Conservation (phyloP, 2,888 invertebrate species). For the Cephonodes hylas region DNA sequence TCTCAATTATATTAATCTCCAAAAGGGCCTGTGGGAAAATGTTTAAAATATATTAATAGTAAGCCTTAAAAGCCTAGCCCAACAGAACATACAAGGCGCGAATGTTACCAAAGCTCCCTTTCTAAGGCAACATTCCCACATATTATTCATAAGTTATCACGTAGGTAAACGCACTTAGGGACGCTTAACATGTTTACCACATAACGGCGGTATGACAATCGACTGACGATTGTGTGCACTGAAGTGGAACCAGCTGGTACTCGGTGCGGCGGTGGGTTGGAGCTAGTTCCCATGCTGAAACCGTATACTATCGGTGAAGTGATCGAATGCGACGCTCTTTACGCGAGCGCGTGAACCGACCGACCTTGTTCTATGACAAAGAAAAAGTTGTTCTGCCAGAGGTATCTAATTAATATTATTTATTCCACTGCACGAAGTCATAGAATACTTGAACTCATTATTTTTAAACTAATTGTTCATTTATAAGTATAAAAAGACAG, state of each 20-base stretch:
- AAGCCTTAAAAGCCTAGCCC: too few species aligned
- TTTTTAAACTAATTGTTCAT: too few species aligned
- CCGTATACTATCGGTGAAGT: slow-evolving; percentile 25
- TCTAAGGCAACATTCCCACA: not conserved
- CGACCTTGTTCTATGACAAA: slow-evolving; percentile 9
- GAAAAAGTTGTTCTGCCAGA: slow-evolving; percentile 1
- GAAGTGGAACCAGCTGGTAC: slow-evolving; percentile 28
- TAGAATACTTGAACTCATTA: not conserved
- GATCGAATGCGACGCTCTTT: slow-evolving; percentile 18
- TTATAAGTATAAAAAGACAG: too few species aligned
- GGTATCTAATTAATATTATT: not conserved
- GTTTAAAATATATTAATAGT: too few species aligned
- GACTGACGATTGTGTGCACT: slow-evolving; percentile 18
- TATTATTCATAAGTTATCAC: not conserved
- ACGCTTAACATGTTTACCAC: slow-evolving; percentile 1
- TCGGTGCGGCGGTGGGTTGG: not conserved
- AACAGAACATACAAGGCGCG: not conserved
- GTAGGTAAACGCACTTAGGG: slow-evolving; percentile 3
- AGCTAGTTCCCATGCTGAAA: slow-evolving; percentile 30
- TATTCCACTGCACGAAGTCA: not conserved
- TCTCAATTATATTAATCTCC: too few species aligned
- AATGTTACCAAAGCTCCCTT: not conserved
- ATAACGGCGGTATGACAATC: slow-evolving; percentile 13
- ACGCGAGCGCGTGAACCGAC: slow-evolving; percentile 4
- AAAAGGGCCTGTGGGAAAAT: too few species aligned